Evolutionary conservation across 2,888 invertebrate species (phyloP).

Genomic region (Tridacna gigas): DNA sequence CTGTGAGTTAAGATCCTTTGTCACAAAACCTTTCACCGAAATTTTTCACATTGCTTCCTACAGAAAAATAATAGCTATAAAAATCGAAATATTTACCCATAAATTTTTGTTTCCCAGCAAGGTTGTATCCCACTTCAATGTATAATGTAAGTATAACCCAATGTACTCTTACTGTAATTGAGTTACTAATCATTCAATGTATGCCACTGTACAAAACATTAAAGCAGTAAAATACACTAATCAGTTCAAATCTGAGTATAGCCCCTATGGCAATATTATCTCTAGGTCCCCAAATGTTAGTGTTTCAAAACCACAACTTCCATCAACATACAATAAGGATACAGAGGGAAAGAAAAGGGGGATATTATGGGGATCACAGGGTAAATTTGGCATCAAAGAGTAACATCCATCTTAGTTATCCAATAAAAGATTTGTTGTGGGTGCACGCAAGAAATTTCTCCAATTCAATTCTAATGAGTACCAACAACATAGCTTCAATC

Average conservation of each 20-base stretch:
- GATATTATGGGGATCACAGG: no score
- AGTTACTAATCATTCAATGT: background rate
- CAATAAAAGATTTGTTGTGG: no score
- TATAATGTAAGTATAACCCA: background rate
- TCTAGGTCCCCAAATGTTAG: background rate
- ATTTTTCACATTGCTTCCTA: no score
- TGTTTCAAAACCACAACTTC: background rate
- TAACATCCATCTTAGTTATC: no score
- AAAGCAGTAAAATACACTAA: background rate
- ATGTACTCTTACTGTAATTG: slow-evolving; percentile 12
- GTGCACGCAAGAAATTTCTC: no score
- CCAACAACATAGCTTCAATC: no score
- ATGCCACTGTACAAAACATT: background rate
- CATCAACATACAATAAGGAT: background rate
- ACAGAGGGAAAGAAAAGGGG: no score
- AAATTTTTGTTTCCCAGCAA: background rate
- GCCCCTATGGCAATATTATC: background rate
- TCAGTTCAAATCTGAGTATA: background rate
- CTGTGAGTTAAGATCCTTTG: no score
- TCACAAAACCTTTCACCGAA: no score
- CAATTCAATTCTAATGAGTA: no score
- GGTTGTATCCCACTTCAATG: background rate
- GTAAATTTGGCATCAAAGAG: no score
- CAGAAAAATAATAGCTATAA: no score
- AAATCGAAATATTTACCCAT: background rate